Evolutionary conservation across 2,888 invertebrate species (phyloP), one percentile per base, ranked within the genome.

Genomic region (Andrena praecox): DNA sequence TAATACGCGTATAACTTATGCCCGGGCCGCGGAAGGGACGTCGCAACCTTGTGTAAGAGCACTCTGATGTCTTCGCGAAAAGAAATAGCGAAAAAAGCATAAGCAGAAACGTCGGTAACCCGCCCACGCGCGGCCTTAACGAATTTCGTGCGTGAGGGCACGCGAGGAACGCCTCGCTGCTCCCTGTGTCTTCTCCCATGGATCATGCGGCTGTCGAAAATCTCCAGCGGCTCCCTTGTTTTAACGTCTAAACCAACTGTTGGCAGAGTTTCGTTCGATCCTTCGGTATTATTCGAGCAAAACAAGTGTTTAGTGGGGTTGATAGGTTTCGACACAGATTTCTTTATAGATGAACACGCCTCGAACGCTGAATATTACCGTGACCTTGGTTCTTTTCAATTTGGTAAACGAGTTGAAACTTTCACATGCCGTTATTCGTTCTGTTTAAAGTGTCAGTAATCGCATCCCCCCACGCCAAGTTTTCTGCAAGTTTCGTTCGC

Each of bases 1-100:
- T 89, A 90, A 89, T 90, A 89, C 87, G 88, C 85, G 89, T 88
- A 88, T 90, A 90, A 90, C 89, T 90, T 90, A 88, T 82, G 85
- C 89, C 82, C 75, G 84, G 83, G 83, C 82, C 80, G 84, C 86
- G 82, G 85, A 87, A 62, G 56, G 73, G 35, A 69, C 72, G 71
- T 77, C 69, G 77, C 74, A 74, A 78, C 72, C 73, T 75, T 72
- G 69, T 64, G 77, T 52, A 2, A 29, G n/a, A 10, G 42, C 24
- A 63, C 73, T 50, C 64, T 48, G 73, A 73, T 60, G 68, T 27
- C 27, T 24, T 62, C 52, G 71, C 62, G 63, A 59, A 67, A 64
- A 56, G 7, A 12, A 67, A 29, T 12, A 12, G 16, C 10, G 48
- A 76, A 52, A 66, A 63, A 59, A 52, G 12, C 12, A 50, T 52